Base-by-base conservation (phyloP, 2,113 vertebrate species). In the Pangasianodon hypophthalmus region DNA sequence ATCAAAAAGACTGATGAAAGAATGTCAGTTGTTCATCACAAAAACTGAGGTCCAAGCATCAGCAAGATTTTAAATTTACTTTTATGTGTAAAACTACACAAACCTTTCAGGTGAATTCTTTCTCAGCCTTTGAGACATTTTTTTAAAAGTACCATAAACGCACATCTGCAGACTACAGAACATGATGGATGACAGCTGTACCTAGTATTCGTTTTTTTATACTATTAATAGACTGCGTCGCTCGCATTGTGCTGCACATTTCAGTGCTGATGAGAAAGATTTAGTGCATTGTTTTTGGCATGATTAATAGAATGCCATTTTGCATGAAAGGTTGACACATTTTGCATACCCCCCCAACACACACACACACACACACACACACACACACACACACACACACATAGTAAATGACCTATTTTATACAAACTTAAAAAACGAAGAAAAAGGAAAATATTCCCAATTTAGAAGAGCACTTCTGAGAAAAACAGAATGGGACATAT, bases 181-280 rank as follows among this genome's bases (percentile, higher is more conserved):
- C 2, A 56, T 79, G 69, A 89, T 84, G 82, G 82, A 87, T 88
- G 80, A 44, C 48, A 10, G 41, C n/a, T 54, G 37, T 67, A 64
- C 46, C n/a, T 32, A 71, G 60, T 24, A 41, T 82, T 82, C 56
- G 69, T 91, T 88, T 83, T 62, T 81, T 67, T 6, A 62, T 52
- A 77, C 50, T 89, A 77, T 80, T 54, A 91, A 88, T 92, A 89
- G 88, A 75, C 81, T 13, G 62, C 41, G n/a, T 19, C 4, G n/a
- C 82, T 69, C 54, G 46, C 79, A 56, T 18, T 83, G 79, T 67
- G 18, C 46, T n/a, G 52, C 16, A 26, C 46, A 24, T 67, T 75
- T 71, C 89, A 24, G 41, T 29, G 41, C 60, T 71, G 77, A 82
- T 88, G 87, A 91, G 46, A 54, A 71, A 86, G 58, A 85, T 86